phyloP scores from a whole-genome alignment of 1,140 invertebrate genomes.

The Heterodera carotae region DNA sequence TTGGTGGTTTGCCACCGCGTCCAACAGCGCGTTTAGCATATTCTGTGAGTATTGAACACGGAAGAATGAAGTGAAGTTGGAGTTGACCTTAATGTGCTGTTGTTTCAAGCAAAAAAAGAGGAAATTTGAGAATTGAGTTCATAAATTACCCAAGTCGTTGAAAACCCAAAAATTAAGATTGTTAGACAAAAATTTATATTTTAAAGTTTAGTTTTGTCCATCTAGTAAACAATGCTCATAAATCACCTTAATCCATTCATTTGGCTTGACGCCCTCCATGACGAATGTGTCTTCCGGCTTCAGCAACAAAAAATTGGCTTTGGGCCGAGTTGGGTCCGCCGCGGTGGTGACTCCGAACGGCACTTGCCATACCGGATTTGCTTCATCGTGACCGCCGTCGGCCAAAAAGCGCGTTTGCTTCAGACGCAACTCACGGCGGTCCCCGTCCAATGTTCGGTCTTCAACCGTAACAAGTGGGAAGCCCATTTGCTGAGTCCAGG shows the following conservation, averaged over 20 bases:
- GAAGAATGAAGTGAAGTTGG: slow-evolving; percentile 68
- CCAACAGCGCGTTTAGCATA: slow-evolving; percentile 77
- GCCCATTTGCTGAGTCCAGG: slow-evolving; percentile 90
- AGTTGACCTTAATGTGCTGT: slow-evolving; percentile 68
- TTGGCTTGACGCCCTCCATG: slow-evolving; percentile 74
- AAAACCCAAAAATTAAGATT: slow-evolving; percentile 69
- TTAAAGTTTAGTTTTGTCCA: not conserved
- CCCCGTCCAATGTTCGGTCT: slow-evolving; percentile 18
- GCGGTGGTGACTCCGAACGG: slow-evolving; percentile 81
- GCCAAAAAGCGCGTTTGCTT: slow-evolving; percentile 46
- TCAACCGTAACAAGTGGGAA: slow-evolving; percentile 74
- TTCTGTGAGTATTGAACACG: slow-evolving; percentile 81
- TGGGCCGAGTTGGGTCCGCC: slow-evolving; percentile 73
- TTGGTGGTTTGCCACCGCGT: slow-evolving; percentile 77
- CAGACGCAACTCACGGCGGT: slow-evolving; percentile 36
- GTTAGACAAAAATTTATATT: not conserved
- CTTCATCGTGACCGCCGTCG: slow-evolving; percentile 48
- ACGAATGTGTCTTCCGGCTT: slow-evolving; percentile 69
- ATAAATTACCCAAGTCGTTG: slow-evolving; percentile 41
- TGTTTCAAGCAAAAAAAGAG: too few species aligned
- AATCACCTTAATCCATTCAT: slow-evolving; percentile 83
- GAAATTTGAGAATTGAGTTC: not conserved
- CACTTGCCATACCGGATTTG: slow-evolving; percentile 68
- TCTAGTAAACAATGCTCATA: not conserved
- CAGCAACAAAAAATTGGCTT: slow-evolving; percentile 72